Evolutionary conservation across 2,113 vertebrate genomes (phyloP), one percentile per base, ranked within the genome.

Genomic region (Ahaetulla prasina): DNA sequence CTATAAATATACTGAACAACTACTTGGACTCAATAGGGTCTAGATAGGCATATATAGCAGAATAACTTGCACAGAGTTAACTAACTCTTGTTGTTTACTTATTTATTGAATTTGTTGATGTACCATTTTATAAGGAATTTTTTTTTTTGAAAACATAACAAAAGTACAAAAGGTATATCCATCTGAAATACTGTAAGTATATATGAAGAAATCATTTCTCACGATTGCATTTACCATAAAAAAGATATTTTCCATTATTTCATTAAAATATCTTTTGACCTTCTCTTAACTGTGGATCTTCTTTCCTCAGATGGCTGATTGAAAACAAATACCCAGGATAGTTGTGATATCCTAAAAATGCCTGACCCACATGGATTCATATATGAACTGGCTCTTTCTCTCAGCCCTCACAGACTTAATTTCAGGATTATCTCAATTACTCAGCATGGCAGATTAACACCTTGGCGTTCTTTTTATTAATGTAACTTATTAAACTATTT

Each of bases 401-500:
- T 52, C 49, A 52, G 2, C 12, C 45, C 47, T 89, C 25, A 22
- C 8, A 49, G 25, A 8, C 3, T 3, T 68, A 20, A 25, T n/a
- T 14, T 74, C 14, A 68, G 30, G 14, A 35, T 30, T 68, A 68
- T 91, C 54, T 25, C 63, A 47, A 22, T 60, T 54, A 27, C 55
- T 85, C 53, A 91, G 7, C 12, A 11, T 16, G 22, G 90, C 43
- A 49, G 27, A 50, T 11, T 54, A 90, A 0, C 39, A 80, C 30
- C n/a, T n/a, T 74, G 6, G 25, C 85, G 47, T n/a, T 92, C 8
- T 35, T 87, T 92, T 22, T 7, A 39, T 14, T 80, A 91, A 54
- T 30, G 94, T 63, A 88, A 93, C 90, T 85, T 23, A 7, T 43
- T 95, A 3, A 90, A 60, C 85, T 91, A 92, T 22, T 35, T 20